Conservation (phyloP, 1,140 invertebrate genomes). For the Argopecten irradians region DNA sequence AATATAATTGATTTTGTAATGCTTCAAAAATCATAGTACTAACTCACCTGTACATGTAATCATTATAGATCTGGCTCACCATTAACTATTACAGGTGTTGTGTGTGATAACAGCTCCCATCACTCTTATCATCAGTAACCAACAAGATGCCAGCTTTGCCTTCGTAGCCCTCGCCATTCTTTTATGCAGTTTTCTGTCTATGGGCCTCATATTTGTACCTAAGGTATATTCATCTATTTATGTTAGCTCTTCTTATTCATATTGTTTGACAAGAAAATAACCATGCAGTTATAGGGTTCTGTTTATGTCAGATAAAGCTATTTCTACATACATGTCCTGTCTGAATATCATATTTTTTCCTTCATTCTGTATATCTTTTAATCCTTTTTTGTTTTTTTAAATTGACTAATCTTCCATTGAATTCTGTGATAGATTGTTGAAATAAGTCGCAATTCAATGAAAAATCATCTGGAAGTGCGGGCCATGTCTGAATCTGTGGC, state of each 20-base stretch:
- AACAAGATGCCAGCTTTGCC: conserved; percentile 97
- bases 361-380: neutral
- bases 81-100: conserved; percentile 80
- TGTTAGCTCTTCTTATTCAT: conserved; percentile 5
- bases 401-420: neutral
- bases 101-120: conserved; percentile 98
- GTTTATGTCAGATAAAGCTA: too few relatives aligned
- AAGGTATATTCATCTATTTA: too few relatives aligned
- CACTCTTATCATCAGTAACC: conserved; percentile 95
- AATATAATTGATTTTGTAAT: too few relatives aligned
- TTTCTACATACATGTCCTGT: too few relatives aligned
- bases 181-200: conserved; percentile 97
- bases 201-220: conserved; percentile 97
- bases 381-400: neutral
- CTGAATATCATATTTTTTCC: too few relatives aligned
- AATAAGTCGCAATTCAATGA: conserved; percentile 59
- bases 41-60: too few relatives aligned
- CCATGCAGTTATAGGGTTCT: neutral
- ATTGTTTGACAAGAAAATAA: neutral
- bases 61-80: neutral
- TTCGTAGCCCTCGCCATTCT: conserved; percentile 97
- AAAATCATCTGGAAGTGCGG: conserved; percentile 61
- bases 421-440: conserved; percentile 62
- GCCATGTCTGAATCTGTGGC: conserved; percentile 84
- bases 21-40: too few relatives aligned